Evolutionary conservation across 2,797 vertebrate genomes (phyloP).

Genomic region (Meda fulgida): DNA sequence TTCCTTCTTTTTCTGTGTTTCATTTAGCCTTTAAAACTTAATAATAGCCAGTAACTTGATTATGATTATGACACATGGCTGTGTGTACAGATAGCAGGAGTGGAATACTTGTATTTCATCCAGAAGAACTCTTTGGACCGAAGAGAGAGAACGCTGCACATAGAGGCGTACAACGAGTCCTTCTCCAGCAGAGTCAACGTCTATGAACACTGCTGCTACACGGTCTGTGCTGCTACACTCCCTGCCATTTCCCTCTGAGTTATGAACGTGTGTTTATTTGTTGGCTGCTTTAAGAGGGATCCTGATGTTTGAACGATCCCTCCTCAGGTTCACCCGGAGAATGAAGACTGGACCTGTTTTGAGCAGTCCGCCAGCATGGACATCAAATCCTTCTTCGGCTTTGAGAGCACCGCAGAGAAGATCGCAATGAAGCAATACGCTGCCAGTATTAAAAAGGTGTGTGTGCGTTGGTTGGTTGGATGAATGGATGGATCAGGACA

Average conservation of each 20-base stretch:
- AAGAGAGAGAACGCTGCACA: slow-evolving; percentile 87
- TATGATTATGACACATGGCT: background rate
- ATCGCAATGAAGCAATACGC: slow-evolving; percentile 97
- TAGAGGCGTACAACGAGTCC: slow-evolving; percentile 92
- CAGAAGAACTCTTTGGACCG: slow-evolving; percentile 93
- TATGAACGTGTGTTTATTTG: background rate
- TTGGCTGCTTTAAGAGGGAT: background rate
- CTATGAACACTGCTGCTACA: slow-evolving; percentile 89
- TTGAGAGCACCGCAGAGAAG: slow-evolving; percentile 95
- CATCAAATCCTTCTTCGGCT: slow-evolving; percentile 97
- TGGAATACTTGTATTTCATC: slow-evolving; percentile 95
- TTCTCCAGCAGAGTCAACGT: slow-evolving; percentile 92
- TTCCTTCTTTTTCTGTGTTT: too few relatives aligned
- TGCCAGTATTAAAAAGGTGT: slow-evolving; percentile 88
- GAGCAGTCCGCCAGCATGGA: slow-evolving; percentile 94
- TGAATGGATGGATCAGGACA: background rate
- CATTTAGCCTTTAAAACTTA: too few relatives aligned
- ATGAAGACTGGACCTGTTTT: slow-evolving; percentile 96
- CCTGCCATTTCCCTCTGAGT: background rate
- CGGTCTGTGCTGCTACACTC: slow-evolving; percentile 69
- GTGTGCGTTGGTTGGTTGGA: background rate
- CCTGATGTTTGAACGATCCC: background rate
- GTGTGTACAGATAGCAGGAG: slow-evolving; percentile 86
- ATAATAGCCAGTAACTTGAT: background rate
- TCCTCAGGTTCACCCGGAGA: slow-evolving; percentile 92